Base-by-base conservation (phyloP, 1,140 invertebrate genomes). In the Zelostemma sp. region DNA sequence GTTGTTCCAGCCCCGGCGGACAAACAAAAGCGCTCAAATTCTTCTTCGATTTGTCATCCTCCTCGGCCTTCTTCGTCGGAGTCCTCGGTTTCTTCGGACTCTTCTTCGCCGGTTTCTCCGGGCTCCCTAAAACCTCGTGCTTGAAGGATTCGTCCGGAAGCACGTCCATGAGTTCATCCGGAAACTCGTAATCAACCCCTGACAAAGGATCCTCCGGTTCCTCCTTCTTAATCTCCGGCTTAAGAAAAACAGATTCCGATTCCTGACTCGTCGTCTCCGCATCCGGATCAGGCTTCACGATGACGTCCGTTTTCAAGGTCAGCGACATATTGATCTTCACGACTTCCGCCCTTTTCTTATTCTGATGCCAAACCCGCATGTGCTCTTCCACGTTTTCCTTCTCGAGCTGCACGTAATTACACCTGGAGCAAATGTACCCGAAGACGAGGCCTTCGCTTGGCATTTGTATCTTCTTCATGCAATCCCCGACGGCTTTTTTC, bases 351-450 rank as follows among this genome's bases (percentile, higher is more conserved):
- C 70, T 60, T n/a, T 0, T 45, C 31, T 77, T 71, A 14, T 79
- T 72, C 1, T 57, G 77, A 69, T 91, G 89, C 68, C 88, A 86
- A 0, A 77, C 72, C 28, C 88, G 80, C 1, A 91, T 77, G 69
- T 93, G 91, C 0, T 81, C 81, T 68, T 89, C 86, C 0, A 92
- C 80, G 62, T 88, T 89, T 43, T 85, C 78, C 38, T 87, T 75
- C 1, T 87, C 86, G 33, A 92, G 74, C 80, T 93, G 91, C 1
- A 91, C 87, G 72, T 87, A 93, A 74, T 91, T 89, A 71, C 92
- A 93, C 38, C 86, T 82, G 0, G 85, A 80, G 73, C 91, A 93
- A 0, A 93, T 78, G 69, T 89, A 91, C 11, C 90, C 91, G 48
- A 87, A 87, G 12, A 91, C 70, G 45, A 60, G 17, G n/a, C 76